These are phyloP conservation scores for Noctua janthe DNA, from an alignment of 2,888 invertebrate genomes.

Conservation along the genomic window DNA sequence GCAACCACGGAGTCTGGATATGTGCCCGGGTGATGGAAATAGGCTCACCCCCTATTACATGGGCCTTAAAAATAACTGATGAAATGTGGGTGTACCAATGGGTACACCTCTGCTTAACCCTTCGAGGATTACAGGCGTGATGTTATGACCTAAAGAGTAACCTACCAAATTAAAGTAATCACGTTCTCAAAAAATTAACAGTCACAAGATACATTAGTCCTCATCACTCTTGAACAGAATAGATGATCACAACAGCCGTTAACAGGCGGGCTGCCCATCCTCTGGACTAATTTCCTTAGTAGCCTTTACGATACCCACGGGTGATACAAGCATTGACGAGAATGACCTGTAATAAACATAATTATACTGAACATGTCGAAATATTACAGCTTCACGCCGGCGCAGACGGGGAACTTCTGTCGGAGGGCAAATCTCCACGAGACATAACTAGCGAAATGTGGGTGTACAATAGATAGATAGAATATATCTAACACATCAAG, in stretches of 20 bases:
- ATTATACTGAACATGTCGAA: conserved; percentile 11
- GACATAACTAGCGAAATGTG: too few species aligned
- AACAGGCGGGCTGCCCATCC: background rate
- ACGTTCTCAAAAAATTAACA: background rate
- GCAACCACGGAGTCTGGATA: background rate
- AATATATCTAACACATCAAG: too few species aligned
- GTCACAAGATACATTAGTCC: background rate
- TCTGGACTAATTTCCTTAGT: background rate
- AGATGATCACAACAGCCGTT: conserved; percentile 17
- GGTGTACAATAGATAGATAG: too few species aligned
- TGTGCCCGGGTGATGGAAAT: background rate
- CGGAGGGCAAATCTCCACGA: background rate
- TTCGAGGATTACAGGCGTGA: background rate
- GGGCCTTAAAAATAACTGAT: background rate
- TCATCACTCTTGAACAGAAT: background rate
- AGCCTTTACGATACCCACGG: conserved; percentile 19
- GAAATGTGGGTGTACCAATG: background rate
- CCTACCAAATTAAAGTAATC: background rate
- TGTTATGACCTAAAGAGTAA: background rate
- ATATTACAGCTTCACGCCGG: background rate
- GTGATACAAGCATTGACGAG: background rate
- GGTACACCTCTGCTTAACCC: background rate
- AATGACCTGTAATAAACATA: conserved; percentile 20
- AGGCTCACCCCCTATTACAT: background rate
- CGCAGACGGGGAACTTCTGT: background rate